Evolutionary conservation across 2,113 vertebrate genomes (phyloP).

Genomic region (Seriola dumerili): DNA sequence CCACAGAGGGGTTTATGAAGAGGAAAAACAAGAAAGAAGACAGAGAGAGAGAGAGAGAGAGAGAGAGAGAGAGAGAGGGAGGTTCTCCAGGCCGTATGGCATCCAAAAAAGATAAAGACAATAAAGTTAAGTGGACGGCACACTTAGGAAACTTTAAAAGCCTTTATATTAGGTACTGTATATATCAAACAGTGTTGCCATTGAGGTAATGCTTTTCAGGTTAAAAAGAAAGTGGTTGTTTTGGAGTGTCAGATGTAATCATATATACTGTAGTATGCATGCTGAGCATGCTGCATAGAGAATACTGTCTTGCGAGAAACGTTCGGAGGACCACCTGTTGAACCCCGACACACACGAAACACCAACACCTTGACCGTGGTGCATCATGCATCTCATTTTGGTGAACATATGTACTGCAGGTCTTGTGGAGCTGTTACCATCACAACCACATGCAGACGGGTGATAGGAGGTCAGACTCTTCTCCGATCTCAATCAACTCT

Average conservation of each 20-base stretch:
- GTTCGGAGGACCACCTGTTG: not conserved
- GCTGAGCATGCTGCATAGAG: too few species aligned
- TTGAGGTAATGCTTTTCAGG: not conserved
- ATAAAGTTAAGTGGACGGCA: constrained; percentile 2
- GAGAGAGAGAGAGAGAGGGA: constrained; percentile 9
- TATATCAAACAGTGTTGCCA: not conserved
- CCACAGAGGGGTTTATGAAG: constrained; percentile 54
- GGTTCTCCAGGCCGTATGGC: constrained; percentile 10
- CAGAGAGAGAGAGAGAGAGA: constrained; percentile 16
- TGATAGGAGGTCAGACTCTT: not conserved
- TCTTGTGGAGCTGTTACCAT: not conserved
- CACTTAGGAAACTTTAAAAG: not conserved
- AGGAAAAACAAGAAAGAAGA: constrained; percentile 24
- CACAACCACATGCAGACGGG: not conserved
- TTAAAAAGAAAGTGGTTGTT: not conserved
- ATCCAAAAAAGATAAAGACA: constrained; percentile 16
- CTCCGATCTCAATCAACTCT: not conserved
- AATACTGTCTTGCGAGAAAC: too few species aligned
- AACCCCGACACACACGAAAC: not conserved
- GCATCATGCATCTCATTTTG: not conserved
- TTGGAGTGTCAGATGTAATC: not conserved
- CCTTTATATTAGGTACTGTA: not conserved
- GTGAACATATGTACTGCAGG: not conserved
- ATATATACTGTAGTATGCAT: not conserved
- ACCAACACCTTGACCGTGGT: not conserved